Evolutionary conservation across 2,113 vertebrate species (phyloP).

Genomic region (Puntigrus tetrazona): DNA sequence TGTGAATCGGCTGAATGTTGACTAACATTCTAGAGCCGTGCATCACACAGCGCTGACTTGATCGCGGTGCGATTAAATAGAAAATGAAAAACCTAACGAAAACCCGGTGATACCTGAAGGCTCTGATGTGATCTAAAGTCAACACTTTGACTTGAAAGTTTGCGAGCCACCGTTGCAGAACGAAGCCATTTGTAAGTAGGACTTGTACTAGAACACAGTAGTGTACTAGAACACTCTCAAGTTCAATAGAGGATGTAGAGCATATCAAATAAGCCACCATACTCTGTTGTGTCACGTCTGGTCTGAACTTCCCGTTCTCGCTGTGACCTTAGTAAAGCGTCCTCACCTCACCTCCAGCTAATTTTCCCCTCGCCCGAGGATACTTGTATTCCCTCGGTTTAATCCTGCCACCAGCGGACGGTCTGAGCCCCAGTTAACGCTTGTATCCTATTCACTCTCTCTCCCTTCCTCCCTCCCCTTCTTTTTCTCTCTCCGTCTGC

Average conservation of each 20-base stretch:
- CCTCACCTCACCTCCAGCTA: slow-evolving; percentile 54
- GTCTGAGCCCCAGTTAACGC: slow-evolving; percentile 60
- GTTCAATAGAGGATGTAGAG: slow-evolving; percentile 38
- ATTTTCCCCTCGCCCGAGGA: slow-evolving; percentile 52
- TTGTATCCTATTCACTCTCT: slow-evolving; percentile 39
- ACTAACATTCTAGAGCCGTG: not conserved
- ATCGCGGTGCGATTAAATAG: not conserved
- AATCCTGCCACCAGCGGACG: slow-evolving; percentile 56
- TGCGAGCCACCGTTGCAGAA: not conserved
- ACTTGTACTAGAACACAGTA: not conserved
- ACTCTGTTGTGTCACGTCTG: slow-evolving; percentile 2
- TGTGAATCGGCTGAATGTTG: not conserved
- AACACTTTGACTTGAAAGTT: not conserved
- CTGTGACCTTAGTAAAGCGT: slow-evolving; percentile 40
- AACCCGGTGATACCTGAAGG: not conserved
- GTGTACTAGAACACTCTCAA: slow-evolving; percentile 17
- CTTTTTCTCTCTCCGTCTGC: slow-evolving; percentile 39
- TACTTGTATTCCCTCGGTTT: slow-evolving; percentile 53
- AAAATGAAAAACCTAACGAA: not conserved
- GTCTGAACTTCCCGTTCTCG: slow-evolving; percentile 26
- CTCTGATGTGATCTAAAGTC: not conserved
- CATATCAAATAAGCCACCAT: slow-evolving; percentile 40
- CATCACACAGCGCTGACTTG: not conserved
- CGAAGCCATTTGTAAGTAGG: not conserved
- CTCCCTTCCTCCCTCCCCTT: not conserved